Conservation (phyloP, 2,113 vertebrate genomes). For the Daubentonia madagascariensis region DNA sequence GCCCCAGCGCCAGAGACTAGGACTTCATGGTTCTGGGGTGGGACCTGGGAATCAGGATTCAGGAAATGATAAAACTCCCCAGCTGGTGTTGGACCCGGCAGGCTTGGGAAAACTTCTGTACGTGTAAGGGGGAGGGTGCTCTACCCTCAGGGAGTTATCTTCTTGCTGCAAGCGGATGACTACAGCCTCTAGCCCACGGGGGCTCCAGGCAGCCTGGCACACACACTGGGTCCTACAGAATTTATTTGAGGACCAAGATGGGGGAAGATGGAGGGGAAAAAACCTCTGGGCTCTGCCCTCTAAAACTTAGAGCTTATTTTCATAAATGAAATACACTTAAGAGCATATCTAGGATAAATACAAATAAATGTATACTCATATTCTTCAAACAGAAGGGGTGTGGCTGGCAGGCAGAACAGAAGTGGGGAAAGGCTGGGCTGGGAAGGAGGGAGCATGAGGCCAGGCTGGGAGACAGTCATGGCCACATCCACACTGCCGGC, state of each 20-base stretch:
- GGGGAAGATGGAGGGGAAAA: background rate
- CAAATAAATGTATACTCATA: background rate
- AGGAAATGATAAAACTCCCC: background rate
- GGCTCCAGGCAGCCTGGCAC: background rate
- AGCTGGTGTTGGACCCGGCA: background rate
- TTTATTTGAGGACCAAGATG: background rate
- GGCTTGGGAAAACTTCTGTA: background rate
- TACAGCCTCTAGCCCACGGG: background rate
- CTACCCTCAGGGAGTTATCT: background rate
- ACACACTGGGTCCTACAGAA: background rate
- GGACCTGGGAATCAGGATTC: background rate
- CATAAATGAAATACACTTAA: background rate
- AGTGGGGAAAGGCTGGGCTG: background rate
- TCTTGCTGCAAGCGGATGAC: background rate
- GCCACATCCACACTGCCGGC: slow-evolving; percentile 66
- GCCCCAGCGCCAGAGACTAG: background rate
- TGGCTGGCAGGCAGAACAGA: background rate
- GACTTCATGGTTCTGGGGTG: background rate
- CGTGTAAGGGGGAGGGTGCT: background rate
- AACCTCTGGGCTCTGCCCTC: background rate
- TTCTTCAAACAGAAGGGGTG: background rate
- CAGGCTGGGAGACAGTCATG: slow-evolving; percentile 36
- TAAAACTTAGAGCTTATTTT: background rate
- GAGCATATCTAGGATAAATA: background rate
- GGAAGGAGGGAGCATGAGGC: background rate